These are phyloP conservation scores for Hoplostethus mediterraneus DNA, from an alignment of 2,797 vertebrate genomes.

Conservation along the genomic window DNA sequence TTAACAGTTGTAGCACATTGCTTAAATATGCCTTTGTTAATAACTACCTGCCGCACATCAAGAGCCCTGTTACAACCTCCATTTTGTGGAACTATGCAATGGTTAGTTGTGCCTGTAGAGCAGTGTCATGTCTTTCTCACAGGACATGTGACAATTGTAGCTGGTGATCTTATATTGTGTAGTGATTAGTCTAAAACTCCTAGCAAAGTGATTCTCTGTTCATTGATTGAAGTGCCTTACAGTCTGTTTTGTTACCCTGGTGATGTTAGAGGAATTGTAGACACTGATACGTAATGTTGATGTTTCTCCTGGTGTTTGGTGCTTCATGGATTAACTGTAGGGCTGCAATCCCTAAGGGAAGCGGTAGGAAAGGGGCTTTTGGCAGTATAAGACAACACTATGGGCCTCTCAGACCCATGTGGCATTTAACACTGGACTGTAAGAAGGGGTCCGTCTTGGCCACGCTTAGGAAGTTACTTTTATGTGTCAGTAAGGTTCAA, in stretches of 20 bases:
- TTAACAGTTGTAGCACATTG: constrained; percentile 72
- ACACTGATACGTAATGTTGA: constrained; percentile 38
- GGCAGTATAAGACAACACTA: constrained; percentile 31
- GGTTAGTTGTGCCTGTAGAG: constrained; percentile 81
- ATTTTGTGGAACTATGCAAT: constrained; percentile 92
- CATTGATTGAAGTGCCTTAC: constrained; percentile 81
- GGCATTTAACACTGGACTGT: constrained; percentile 28
- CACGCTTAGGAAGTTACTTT: constrained; percentile 14
- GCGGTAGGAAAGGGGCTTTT: constrained; percentile 22
- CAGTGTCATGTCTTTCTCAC: constrained; percentile 80
- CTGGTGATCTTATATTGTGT: constrained; percentile 69
- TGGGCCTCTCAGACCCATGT: constrained; percentile 21
- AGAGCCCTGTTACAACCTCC: constrained; percentile 68
- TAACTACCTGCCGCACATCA: constrained; percentile 56
- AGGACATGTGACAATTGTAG: constrained; percentile 68
- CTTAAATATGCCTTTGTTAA: constrained; percentile 58
- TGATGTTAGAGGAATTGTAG: constrained; percentile 47
- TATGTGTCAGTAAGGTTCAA: constrained; percentile 15
- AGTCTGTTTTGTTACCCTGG: constrained; percentile 56
- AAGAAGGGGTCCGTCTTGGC: constrained; percentile 26
- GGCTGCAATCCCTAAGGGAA: constrained; percentile 34
- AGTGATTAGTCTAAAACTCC: constrained; percentile 63
- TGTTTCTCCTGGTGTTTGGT: constrained; percentile 56
- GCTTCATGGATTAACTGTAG: constrained; percentile 45
- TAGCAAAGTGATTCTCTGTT: constrained; percentile 52